Base-by-base conservation (phyloP, 2,888 invertebrate species). In the Patella pellucida region DNA sequence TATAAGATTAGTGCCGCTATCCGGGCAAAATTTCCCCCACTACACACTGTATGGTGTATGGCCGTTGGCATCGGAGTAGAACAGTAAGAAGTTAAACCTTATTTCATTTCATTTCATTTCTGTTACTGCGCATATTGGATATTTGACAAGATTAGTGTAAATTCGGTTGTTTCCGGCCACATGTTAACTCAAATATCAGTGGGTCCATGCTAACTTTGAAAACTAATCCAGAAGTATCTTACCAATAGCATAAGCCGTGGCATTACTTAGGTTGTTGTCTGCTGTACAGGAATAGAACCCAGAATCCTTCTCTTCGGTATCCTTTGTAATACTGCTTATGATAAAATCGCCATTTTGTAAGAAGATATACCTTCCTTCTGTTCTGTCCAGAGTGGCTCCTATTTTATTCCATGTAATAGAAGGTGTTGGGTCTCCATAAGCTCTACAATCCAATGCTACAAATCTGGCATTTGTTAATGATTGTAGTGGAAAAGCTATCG, bases 241-340 rank as follows among this genome's bases (percentile, higher is more conserved):
- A 77, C 77, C 72, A 54, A 77, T 72, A 14, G 69, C 72, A 16
- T 72, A 31, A 15, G 69, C 71, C 12, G 54, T 54, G 9, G 51
- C 56, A 3, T 67, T 50, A 15, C 52, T 16, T 0, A 3, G 23
- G 16, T 52, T 52, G 51, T 74, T 77, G 12, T 9, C 41, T 5
- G 72, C 77, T 16, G 72, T 72, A 52, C 77, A 77, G 56, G 52
- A 67, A 67, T 77, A 77, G 14, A 77, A 69, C 0, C 77, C 77
- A 0, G 77, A 74, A 52, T 77, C 77, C 19, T 27, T 56, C 12
- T 74, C 62, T 67, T 68, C 19, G 4, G 74, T 77, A 69, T 72
- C 74, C 1, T 72, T 56, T 5, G 67, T 69, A 16, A 77, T 41
- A 50, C 77, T 69, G 52, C 72, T 77, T 50, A 77, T 72, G 51